Evolutionary conservation across 2,113 vertebrate species (phyloP), one percentile per base, ranked within the genome.

Genomic region (Mus pahari): DNA sequence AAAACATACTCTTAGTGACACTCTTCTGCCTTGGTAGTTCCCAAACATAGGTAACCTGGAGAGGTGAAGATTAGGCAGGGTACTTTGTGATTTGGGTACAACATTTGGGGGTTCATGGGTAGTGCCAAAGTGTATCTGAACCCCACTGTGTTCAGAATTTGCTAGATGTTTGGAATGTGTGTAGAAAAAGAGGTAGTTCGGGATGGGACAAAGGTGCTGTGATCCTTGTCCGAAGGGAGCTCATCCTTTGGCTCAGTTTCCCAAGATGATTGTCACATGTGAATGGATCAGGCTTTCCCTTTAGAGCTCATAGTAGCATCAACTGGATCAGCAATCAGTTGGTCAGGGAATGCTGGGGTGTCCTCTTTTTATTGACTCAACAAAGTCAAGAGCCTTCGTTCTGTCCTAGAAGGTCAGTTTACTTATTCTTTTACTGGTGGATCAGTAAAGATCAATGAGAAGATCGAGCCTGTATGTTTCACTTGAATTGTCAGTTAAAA

Each of bases 401-500:
- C 77, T 77, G 20, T 84, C 92, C 55, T 60, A 62, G 89, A 91
- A 95, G 68, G 89, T 94, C 24, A 42, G 84, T 79, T 91, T 90
- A 71, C 89, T 95, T 89, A 60, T 97, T 96, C 50, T 68, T 97
- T 84, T 77, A 90, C 42, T 73, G 70, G 86, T 89, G 82, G 45
- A 68, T 94, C 7, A 10, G 31, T 89, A 81, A 90, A 81, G 93
- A 88, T 94, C 93, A 95, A 50, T 96, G 58, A 92, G 68, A 89
- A 62, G 77, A 94, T 89, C 0, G 1, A 95, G 78, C 86, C 48
- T 94, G 36, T 94, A 55, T 91, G 82, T 94, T 81, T 79, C 79
- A 92, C 50, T 96, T 93, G 78, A 90, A 83, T 71, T 95, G 68
- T 39, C 58, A 68, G 89, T 87, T 89, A 91, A 96, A 94, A 93